Conservation (phyloP, 1,140 invertebrate genomes). For the roundworm (Caenorhabditis elegans) region WBcel235 BX284605.5:13338501-13339000, state of each 20-base stretch:
- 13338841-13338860: background rate
- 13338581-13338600: background rate
- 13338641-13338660: background rate
- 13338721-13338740: background rate
- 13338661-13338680: background rate
- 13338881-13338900: background rate
- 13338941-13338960: background rate
- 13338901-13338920: background rate
- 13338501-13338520: background rate
- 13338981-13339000: background rate
- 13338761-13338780: background rate
- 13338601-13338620: background rate
- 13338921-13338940: background rate
- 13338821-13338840: background rate
- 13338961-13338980: background rate
- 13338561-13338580: background rate
- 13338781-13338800: background rate
- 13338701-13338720: constrained; percentile 8
- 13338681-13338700: background rate
- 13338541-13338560: background rate
- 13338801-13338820: background rate
- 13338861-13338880: background rate
- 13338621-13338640: constrained; percentile 15
- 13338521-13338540: background rate
- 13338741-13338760: background rate